These are phyloP conservation scores for Passer montanus DNA, from an alignment of 2,113 vertebrate species.

Conservation along the genomic window DNA sequence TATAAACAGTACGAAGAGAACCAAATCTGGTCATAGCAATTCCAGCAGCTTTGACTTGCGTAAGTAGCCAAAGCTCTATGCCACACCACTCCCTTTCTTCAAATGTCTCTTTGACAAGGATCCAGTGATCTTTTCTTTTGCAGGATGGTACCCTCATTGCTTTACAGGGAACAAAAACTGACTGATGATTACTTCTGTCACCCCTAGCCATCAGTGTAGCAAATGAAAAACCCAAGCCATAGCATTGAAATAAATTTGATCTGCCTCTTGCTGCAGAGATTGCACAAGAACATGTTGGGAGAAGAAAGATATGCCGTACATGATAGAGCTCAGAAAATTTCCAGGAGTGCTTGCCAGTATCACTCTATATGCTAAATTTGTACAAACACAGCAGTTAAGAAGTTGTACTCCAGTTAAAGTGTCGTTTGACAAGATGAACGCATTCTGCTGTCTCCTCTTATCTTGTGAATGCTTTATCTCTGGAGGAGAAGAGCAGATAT, in stretches of 20 bases:
- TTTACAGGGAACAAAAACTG: not conserved
- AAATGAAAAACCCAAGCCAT: not conserved
- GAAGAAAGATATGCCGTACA: not conserved
- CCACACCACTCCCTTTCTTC: not conserved
- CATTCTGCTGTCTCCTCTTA: constrained; percentile 52
- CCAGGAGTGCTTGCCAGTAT: constrained; percentile 20
- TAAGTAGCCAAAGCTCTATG: not conserved
- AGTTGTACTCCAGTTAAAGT: constrained; percentile 48
- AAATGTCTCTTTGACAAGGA: not conserved
- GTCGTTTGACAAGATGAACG: constrained; percentile 31
- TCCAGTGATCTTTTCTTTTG: not conserved
- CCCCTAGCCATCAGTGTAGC: not conserved
- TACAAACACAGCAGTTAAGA: constrained; percentile 57
- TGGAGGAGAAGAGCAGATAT: constrained; percentile 17
- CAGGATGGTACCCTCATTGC: not conserved
- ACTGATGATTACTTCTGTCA: not conserved
- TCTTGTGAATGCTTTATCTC: constrained; percentile 56
- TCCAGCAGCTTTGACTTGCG: not conserved
- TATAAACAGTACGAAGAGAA: not conserved
- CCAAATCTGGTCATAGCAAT: not conserved
- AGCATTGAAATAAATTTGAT: not conserved
- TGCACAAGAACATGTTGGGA: not conserved
- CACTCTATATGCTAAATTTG: constrained; percentile 61
- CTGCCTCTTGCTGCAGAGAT: not conserved
- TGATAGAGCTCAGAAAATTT: constrained; percentile 15